Evolutionary conservation across 2,888 invertebrate genomes (phyloP).

Genomic region (Microctonus brassicae): DNA sequence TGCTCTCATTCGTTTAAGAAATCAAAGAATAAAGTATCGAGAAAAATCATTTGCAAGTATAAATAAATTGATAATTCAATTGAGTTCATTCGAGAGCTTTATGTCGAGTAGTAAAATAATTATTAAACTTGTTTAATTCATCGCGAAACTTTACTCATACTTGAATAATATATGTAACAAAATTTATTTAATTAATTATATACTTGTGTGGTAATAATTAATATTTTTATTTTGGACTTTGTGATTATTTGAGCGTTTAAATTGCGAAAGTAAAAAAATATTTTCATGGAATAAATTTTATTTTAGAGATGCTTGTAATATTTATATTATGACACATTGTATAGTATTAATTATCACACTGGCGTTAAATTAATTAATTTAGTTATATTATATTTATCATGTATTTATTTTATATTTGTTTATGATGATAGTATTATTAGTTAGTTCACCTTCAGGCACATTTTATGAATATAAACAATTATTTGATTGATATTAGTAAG

Average conservation of each 20-base stretch:
- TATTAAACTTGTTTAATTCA: too few relatives aligned
- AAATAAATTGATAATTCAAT: background rate
- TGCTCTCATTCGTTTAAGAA: slow-evolving; percentile 7
- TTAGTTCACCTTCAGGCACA: background rate
- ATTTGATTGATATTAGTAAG: background rate
- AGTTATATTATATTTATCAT: background rate
- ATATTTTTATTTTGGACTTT: too few relatives aligned
- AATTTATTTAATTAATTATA: too few relatives aligned
- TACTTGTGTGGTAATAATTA: too few relatives aligned
- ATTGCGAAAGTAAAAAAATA: too few relatives aligned
- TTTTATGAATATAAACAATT: background rate
- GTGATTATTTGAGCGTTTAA: too few relatives aligned
- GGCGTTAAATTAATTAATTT: background rate
- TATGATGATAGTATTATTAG: background rate
- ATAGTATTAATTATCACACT: background rate
- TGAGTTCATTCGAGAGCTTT: background rate
- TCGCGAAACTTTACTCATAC: too few relatives aligned
- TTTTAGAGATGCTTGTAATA: background rate
- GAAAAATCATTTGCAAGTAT: background rate
- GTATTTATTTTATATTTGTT: background rate
- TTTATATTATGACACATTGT: background rate
- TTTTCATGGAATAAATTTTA: background rate
- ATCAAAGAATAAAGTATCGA: background rate
- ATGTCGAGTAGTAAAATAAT: background rate
- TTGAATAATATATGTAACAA: too few relatives aligned